Base-by-base conservation (phyloP, 1,140 invertebrate genomes). In the Apis cerana region DNA sequence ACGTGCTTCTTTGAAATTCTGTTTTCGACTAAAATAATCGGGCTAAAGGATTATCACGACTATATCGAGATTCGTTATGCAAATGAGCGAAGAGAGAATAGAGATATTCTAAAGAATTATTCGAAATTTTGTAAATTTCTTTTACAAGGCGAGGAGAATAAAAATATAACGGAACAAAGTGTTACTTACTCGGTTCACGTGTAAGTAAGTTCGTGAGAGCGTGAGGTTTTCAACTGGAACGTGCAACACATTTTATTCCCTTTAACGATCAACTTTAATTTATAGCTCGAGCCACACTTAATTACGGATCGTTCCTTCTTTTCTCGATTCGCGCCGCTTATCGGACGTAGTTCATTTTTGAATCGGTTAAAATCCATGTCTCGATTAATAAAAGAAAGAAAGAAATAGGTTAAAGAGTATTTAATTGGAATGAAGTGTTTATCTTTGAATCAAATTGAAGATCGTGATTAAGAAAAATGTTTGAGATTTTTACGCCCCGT, bases 251-350 rank as follows among this genome's bases (percentile, higher is more conserved):
- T 52, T 33, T 74, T 65, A 72, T 54, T 80, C 43, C 70, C 21
- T 75, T 80, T 67, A 80, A 64, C 79, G 69, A 80, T 48, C 50
- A 54, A 17, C 50, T 48, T 54, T 80, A 75, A 72, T 75, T 75
- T 62, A 56, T 65, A 64, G 15, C 50, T 9, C 13, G 58, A 21
- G 1, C 33, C 43, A 8, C 33, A 65, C 10, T 21, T 52, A 65
- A 56, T 74, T 74, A 74, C 33, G 12, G 56, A 79, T 71, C n/a
- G 43, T 61, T 67, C 56, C 48, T 65, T 74, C 61, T 43, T 65
- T 71, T 13, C 23, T 27, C 21, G 61, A 17, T 62, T 33, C 7
- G 23, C 2, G 7, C 12, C 27, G 19, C 61, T 33, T 19, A 52
- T 62, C 23, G 23, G 52, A 21, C 15, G n/a, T 3, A 27, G 11